These are phyloP conservation scores for Eilema caniola DNA, from an alignment of 2,888 invertebrate genomes.

Conservation along the genomic window DNA sequence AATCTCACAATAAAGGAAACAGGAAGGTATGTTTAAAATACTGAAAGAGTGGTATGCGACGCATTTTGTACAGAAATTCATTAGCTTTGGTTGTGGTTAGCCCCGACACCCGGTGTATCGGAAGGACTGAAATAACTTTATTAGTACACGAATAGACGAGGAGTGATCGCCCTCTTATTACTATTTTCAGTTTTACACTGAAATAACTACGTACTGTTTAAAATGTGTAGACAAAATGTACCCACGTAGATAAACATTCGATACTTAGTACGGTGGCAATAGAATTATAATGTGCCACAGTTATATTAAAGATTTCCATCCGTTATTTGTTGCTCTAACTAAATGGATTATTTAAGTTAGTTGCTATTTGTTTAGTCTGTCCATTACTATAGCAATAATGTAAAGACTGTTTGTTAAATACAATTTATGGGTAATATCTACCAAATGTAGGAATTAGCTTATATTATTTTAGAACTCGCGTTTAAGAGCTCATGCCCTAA, in stretches of 20 bases:
- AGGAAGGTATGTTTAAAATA: slow-evolving; percentile 26
- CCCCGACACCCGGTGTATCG: slow-evolving; percentile 59
- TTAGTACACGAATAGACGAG: slow-evolving; percentile 77
- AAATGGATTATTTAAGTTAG: neutral
- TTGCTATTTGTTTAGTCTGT: slow-evolving; percentile 21
- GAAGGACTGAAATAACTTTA: slow-evolving; percentile 78
- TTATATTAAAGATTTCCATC: slow-evolving; percentile 16
- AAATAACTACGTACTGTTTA: slow-evolving; percentile 60
- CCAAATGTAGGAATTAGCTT: too few relatives aligned
- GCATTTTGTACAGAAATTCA: slow-evolving; percentile 40
- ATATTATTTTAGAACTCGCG: neutral
- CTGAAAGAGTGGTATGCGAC: slow-evolving; percentile 26
- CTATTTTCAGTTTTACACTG: slow-evolving; percentile 75
- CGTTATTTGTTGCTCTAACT: slow-evolving; percentile 8
- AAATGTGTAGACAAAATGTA: slow-evolving; percentile 51
- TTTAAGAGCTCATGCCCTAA: neutral
- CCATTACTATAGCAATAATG: slow-evolving; percentile 2
- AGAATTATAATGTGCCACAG: slow-evolving; percentile 22
- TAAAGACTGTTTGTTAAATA: slow-evolving; percentile 1
- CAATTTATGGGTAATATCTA: too few relatives aligned
- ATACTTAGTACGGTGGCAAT: slow-evolving; percentile 17
- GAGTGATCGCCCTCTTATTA: slow-evolving; percentile 80
- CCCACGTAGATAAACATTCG: slow-evolving; percentile 16
- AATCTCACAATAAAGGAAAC: slow-evolving; percentile 18
- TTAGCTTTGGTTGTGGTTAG: slow-evolving; percentile 44